Evolutionary conservation across 2,797 vertebrate genomes (phyloP), one percentile per base, ranked within the genome.

Genomic region (Tragopan temminckii): DNA sequence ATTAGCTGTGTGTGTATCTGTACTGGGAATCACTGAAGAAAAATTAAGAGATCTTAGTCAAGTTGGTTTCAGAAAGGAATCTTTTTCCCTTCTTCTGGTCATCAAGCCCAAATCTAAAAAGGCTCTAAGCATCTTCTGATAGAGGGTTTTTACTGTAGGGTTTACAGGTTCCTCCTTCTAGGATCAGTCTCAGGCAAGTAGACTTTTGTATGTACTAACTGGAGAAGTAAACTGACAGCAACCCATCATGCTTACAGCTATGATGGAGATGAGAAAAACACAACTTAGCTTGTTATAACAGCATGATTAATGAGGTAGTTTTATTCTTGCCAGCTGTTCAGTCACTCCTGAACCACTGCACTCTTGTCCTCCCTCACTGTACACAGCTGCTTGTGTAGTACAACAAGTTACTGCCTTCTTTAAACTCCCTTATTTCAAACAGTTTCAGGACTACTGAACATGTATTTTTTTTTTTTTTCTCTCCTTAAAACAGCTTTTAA

Each of bases 1-100:
- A 90, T 92, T 94, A 90, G 80, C 14, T 91, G 90, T 58, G 78
- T 84, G 89, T 90, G 83, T 88, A 88, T 97, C 95, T 94, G 95
- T 81, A 95, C 93, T 96, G 93, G 97, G 97, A 90, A 96, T 97
- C 98, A 98, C 98, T 98, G 95, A 98, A 94, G 57, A 96, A 94
- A 96, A 93, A 98, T 96, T 96, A 92, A 97, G 74, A 96, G 93
- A 95, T 95, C 94, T 95, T 90, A 95, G 93, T 94, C 52, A 79
- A 83, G 62, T 1, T 61, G 23, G 36, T 79, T 95, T 87, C 33
- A 85, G 66, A 90, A 86, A 77, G 1, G 1, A 38, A 93, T 93
- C 6, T 68, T n/a, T 58, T 90, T 71, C 55, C 45, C 50, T 82
- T 35, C 33, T 55, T 77, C 52, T 52, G 72, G 31, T 71, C 64